Conservation (phyloP, 2,888 invertebrate species). For the Mimas tiliae region DNA sequence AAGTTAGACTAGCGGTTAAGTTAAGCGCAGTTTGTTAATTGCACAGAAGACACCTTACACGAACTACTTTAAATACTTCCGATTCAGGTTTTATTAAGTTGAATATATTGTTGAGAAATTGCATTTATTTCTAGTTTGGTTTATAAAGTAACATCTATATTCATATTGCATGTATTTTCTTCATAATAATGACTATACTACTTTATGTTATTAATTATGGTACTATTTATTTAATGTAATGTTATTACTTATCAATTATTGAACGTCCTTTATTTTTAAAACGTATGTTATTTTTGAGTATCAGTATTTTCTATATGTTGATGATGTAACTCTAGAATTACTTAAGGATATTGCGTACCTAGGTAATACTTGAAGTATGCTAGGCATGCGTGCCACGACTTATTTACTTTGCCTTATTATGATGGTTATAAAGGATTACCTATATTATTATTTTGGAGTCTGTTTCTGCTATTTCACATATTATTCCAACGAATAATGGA, state of each 20-base stretch:
- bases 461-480: no score
- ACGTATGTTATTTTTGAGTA: not conserved
- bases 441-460: no score
- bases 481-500: no score
- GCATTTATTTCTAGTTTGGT: not conserved
- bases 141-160: not conserved
- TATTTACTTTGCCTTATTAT: no score
- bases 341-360: not conserved
- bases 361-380: no score
- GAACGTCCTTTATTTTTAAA: not conserved
- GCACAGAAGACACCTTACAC: constrained; percentile 34
- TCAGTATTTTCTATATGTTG: not conserved
- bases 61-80: constrained; percentile 33
- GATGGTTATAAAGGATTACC: no score
- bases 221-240: no score
- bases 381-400: no score
- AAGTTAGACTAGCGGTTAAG: constrained; percentile 22
- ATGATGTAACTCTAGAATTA: not conserved
- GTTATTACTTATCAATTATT: no score
- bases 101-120: not conserved
- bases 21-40: constrained; percentile 28
- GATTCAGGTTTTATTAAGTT: not conserved
- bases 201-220: no score
- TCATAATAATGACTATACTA: no score
- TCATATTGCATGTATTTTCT: no score